These are phyloP conservation scores for Crax fasciolata DNA, from an alignment of 2,797 vertebrate genomes.

Conservation along the genomic window DNA sequence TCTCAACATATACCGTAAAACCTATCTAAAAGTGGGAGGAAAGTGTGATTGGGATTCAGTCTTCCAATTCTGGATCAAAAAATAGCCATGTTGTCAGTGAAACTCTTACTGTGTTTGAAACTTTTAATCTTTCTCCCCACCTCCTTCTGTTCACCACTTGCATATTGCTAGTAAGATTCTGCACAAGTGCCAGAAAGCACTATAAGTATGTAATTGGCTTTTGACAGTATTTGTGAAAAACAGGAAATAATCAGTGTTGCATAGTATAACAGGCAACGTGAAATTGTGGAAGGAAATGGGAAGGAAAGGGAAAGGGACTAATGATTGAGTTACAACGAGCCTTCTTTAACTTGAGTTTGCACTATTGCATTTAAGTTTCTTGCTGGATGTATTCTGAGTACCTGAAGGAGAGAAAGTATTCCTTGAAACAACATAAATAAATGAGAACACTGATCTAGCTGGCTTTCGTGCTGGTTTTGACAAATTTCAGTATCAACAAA, in stretches of 20 bases:
- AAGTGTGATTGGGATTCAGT: not conserved
- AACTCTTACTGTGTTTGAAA: not conserved
- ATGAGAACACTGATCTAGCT: not conserved
- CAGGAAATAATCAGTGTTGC: not conserved
- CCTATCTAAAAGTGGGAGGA: not conserved
- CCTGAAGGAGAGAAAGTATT: not conserved
- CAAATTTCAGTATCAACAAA: not conserved
- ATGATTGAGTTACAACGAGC: not conserved
- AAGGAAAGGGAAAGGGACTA: not conserved
- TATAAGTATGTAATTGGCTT: not conserved
- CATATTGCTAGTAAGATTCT: not conserved
- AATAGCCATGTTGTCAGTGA: not conserved
- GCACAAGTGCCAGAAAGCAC: not conserved
- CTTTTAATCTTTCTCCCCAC: not conserved
- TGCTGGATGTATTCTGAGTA: not conserved
- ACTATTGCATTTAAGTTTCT: not conserved
- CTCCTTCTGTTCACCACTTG: fast-evolving
- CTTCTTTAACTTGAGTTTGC: not conserved
- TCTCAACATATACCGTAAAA: not conserved
- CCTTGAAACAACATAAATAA: not conserved
- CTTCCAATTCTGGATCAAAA: not conserved
- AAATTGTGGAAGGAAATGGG: not conserved
- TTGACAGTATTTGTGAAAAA: not conserved
- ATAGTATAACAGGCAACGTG: not conserved
- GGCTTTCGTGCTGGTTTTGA: not conserved